These are phyloP conservation scores for Taphrorychus bicolor DNA, from an alignment of 2,888 invertebrate genomes.

Conservation along the genomic window DNA sequence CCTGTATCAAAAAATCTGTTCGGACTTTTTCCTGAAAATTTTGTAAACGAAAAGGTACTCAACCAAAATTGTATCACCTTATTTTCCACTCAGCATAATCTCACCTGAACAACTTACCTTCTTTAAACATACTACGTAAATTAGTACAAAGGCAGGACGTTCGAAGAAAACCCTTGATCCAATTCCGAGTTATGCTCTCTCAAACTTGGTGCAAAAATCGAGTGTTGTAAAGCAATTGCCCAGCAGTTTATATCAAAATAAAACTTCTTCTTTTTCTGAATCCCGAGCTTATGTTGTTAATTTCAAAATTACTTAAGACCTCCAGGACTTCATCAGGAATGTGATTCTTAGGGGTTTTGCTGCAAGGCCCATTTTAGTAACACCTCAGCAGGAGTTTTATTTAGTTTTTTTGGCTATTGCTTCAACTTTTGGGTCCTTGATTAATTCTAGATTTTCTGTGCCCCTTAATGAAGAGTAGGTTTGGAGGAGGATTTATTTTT, in stretches of 20 bases:
- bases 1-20: too few relatives aligned
- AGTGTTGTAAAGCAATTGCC: too few relatives aligned
- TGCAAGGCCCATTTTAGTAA: conserved; percentile 79
- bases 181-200: too few relatives aligned
- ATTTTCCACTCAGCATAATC: too few relatives aligned
- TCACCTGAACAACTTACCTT: too few relatives aligned
- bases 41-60: too few relatives aligned
- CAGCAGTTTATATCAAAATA: neutral
- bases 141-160: too few relatives aligned
- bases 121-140: too few relatives aligned
- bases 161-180: too few relatives aligned
- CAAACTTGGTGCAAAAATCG: too few relatives aligned
- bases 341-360: conserved; percentile 67
- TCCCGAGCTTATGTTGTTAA: conserved; percentile 66
- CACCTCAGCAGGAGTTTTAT: conserved; percentile 69
- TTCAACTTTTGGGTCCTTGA: conserved; percentile 67
- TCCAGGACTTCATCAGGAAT: conserved; percentile 67
- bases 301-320: conserved; percentile 64
- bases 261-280: conserved; percentile 60
- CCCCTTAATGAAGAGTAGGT: conserved; percentile 83
- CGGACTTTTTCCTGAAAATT: too few relatives aligned
- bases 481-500: conserved; percentile 74
- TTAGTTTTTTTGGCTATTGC: conserved; percentile 67
- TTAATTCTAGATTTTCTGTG: conserved; percentile 61
- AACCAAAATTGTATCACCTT: too few relatives aligned